These are phyloP conservation scores for Champsocephalus esox DNA, from an alignment of 2,797 vertebrate species.

Conservation along the genomic window DNA sequence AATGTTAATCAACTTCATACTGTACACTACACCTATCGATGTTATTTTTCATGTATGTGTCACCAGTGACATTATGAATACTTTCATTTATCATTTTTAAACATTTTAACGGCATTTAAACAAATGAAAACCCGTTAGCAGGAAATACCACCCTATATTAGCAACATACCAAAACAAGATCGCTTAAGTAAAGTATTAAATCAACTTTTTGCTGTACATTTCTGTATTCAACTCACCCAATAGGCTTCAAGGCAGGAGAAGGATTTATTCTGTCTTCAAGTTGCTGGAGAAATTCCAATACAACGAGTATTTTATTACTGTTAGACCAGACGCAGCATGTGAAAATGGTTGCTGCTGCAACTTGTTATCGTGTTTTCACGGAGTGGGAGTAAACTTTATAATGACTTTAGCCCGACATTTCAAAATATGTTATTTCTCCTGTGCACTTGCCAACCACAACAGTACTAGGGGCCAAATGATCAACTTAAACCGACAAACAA, in stretches of 20 bases:
- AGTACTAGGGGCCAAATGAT: too few relatives aligned
- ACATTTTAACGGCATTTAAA: background rate
- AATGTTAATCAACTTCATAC: background rate
- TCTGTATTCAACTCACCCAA: background rate
- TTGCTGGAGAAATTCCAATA: background rate
- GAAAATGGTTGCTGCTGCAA: background rate
- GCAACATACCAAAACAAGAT: background rate
- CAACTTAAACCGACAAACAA: too few relatives aligned
- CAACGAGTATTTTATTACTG: too few relatives aligned
- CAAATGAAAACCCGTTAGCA: background rate
- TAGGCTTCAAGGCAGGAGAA: background rate
- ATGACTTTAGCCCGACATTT: too few relatives aligned
- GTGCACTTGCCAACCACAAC: too few relatives aligned
- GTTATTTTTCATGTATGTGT: background rate
- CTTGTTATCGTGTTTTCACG: background rate
- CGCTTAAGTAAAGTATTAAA: background rate
- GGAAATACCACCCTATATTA: background rate
- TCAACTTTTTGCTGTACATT: background rate
- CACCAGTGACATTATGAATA: background rate
- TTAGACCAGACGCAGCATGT: too few relatives aligned
- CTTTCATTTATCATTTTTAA: background rate
- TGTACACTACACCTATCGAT: background rate
- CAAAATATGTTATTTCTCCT: too few relatives aligned
- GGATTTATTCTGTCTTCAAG: background rate
- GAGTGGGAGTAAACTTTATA: slow-evolving; percentile 4